Evolutionary conservation across 2,797 vertebrate genomes (phyloP).

Genomic region (Xiphorhynchus erythropygius): DNA sequence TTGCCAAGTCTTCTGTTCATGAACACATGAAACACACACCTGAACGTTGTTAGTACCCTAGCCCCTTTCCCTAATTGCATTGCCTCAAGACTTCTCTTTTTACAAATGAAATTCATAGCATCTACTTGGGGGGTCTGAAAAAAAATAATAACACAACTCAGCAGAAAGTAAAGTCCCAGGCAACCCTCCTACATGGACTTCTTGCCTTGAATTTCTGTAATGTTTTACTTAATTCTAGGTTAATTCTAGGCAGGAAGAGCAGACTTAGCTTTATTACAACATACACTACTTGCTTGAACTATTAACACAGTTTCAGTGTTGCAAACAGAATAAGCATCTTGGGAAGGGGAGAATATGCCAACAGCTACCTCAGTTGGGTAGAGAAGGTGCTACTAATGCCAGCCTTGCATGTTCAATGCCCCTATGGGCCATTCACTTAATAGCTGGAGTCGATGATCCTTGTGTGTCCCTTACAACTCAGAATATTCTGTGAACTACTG

Average conservation of each 20-base stretch:
- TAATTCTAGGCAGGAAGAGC: not conserved
- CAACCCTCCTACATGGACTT: not conserved
- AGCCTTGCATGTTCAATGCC: not conserved
- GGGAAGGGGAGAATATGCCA: not conserved
- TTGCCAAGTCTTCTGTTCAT: not conserved
- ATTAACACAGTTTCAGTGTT: not conserved
- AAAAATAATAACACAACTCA: not conserved
- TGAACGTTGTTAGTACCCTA: not conserved
- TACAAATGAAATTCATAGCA: not conserved
- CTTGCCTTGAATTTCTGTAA: not conserved
- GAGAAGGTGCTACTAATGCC: not conserved
- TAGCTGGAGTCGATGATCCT: not conserved
- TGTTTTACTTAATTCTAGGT: not conserved
- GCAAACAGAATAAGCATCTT: not conserved
- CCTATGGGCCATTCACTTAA: not conserved
- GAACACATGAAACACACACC: not conserved
- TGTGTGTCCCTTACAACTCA: not conserved
- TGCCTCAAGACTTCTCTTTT: not conserved
- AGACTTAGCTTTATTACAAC: not conserved
- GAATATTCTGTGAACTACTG: not conserved
- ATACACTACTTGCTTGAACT: not conserved
- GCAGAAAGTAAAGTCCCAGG: not conserved
- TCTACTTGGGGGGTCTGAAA: not conserved
- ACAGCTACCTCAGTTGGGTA: not conserved
- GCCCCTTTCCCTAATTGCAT: accelerated